Evolutionary conservation across 2,113 vertebrate genomes (phyloP).

Genomic region (Etia nguti): DNA sequence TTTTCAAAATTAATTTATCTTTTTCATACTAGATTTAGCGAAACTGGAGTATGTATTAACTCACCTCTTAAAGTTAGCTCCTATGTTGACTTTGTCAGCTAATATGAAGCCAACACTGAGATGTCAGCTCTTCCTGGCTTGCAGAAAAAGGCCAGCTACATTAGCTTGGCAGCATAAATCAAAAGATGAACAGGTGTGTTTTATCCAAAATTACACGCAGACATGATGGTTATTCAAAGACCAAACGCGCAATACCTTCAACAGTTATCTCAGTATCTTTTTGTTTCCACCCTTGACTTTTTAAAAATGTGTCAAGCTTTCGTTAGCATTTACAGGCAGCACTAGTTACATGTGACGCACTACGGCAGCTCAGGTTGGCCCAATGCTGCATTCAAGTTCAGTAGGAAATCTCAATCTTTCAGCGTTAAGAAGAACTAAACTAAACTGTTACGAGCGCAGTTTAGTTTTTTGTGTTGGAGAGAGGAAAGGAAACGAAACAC

Average conservation of each 20-base stretch:
- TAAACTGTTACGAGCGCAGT: neutral
- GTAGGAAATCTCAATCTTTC: neutral
- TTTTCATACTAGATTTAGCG: neutral
- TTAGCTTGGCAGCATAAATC: constrained; percentile 17
- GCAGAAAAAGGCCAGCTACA: constrained; percentile 39
- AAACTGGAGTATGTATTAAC: neutral
- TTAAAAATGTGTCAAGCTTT: neutral
- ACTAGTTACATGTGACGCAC: constrained; percentile 59
- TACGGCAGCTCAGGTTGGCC: constrained; percentile 49
- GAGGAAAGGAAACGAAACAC: neutral
- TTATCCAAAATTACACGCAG: neutral
- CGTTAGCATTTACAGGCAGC: constrained; percentile 25
- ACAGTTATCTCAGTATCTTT: neutral
- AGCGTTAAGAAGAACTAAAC: too few relatives aligned
- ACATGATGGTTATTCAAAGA: neutral
- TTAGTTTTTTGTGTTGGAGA: neutral
- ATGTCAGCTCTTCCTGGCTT: constrained; percentile 49
- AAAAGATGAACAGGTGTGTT: neutral
- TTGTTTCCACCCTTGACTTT: neutral
- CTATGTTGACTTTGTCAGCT: constrained; percentile 38
- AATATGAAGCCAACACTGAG: constrained; percentile 34
- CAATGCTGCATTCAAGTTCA: constrained; percentile 11
- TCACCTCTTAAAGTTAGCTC: constrained; percentile 56
- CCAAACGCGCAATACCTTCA: neutral
- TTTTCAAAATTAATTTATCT: neutral